Evolutionary conservation across 2,113 vertebrate genomes (phyloP).

Genomic region (Erythrocercus mccallii): DNA sequence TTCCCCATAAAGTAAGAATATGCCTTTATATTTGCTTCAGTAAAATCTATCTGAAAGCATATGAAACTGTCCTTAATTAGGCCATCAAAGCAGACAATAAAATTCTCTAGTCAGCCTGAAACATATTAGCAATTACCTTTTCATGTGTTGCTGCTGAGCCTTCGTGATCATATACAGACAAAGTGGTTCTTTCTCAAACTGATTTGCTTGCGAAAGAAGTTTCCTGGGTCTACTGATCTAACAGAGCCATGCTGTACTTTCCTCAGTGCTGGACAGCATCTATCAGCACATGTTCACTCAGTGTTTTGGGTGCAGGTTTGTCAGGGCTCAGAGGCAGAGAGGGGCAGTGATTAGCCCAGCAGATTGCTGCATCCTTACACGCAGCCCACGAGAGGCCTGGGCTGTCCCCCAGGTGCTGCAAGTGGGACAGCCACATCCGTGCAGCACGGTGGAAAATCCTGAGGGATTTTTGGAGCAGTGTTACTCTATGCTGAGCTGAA

Average conservation of each 20-base stretch:
- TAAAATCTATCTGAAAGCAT: neutral
- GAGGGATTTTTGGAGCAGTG: neutral
- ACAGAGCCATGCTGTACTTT: neutral
- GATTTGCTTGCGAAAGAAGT: neutral
- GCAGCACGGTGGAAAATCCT: fast-evolving
- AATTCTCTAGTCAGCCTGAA: neutral
- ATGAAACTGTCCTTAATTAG: neutral
- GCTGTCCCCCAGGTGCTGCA: fast-evolving
- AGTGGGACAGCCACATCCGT: neutral
- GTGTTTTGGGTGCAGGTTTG: neutral
- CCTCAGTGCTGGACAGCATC: neutral
- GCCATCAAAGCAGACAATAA: neutral
- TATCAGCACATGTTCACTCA: fast-evolving
- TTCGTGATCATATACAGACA: fast-evolving
- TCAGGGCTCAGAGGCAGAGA: neutral
- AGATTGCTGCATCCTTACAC: neutral
- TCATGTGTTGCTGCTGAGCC: neutral
- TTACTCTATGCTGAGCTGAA: neutral
- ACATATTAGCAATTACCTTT: neutral
- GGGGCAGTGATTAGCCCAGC: neutral
- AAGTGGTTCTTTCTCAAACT: neutral
- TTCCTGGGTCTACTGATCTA: neutral
- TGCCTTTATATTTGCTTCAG: neutral
- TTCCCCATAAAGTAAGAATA: neutral
- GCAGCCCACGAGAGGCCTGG: neutral